Evolutionary conservation across 2,797 vertebrate species (phyloP), one percentile per base, ranked within the genome.

Genomic region (Lithobates sylvaticus): DNA sequence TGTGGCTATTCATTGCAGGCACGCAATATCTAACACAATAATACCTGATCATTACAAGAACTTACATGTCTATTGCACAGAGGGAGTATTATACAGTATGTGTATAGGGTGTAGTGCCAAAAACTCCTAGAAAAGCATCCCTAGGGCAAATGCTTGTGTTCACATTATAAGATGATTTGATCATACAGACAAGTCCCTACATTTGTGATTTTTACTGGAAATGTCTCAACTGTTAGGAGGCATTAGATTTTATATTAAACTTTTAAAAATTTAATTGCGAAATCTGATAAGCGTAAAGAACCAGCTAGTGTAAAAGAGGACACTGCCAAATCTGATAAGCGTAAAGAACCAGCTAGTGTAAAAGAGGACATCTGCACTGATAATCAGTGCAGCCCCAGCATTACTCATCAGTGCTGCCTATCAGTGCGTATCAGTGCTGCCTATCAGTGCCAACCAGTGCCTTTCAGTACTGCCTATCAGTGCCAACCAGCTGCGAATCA

Each of bases 71-170:
- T 78, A 26, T 15, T 26, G 32, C 27, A 29, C 10, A 68, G 36
- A 39, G 4, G 61, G 32, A 3, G 23, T 78, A 26, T 78, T 65
- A 34, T 44, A 78, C 34, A 65, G 54, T 27, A 77, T 65, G 61
- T 67, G 65, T 65, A 18, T 39, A 42, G 6, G 61, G 34, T 42
- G 76, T 27, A 39, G 58, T 27, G 23, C 76, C 65, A 78, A 67
- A 78, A 78, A 27, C 26, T 64, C 54, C 34, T n/a, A 23, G 54
- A 77, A 54, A 64, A 54, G 74, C 74, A 76, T 27, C 74, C 47
- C 34, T 32, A 76, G 50, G 50, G 21, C 74, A 54, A 18, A 26
- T 15, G 27, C 1, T 23, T 23, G 18, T 58, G 15, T 76, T 76
- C n/a, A 76, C 26, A 16, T 58, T 3, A 15, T 44, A 15, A 54